A percentile compares a stretch with the other conserved stretches of the same genome.
Conservation (phyloP, 2,113 vertebrate genomes). For the Corynorhinus townsendii region DNA sequence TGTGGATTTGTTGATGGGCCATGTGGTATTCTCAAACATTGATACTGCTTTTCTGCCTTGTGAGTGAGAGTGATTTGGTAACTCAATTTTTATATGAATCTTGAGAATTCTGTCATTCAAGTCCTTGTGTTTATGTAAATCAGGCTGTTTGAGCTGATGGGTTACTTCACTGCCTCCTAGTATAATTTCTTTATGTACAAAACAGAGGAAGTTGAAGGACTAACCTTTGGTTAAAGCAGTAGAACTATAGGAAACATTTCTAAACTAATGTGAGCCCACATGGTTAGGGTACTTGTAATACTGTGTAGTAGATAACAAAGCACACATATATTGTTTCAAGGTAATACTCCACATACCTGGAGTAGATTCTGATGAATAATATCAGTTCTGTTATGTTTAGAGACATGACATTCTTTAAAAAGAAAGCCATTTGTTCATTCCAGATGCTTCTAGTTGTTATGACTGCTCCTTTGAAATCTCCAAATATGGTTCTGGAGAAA, state of each 20-base stretch:
- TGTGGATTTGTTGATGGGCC: not conserved
- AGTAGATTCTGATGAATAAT: not conserved
- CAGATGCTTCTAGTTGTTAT: conserved; percentile 43
- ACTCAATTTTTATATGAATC: not conserved
- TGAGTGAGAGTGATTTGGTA: not conserved
- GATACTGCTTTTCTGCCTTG: not conserved
- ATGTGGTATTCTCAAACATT: not conserved
- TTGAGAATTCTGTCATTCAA: not conserved
- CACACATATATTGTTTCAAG: not conserved
- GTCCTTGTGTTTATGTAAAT: not conserved
- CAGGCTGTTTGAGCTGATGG: not conserved
- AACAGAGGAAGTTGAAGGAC: not conserved
- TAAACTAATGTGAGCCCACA: not conserved
- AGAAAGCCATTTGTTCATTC: conserved; percentile 41
- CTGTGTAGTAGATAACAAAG: not conserved
- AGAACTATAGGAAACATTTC: not conserved
- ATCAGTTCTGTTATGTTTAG: not conserved
- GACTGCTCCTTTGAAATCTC: conserved; percentile 49
- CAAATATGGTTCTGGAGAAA: conserved; percentile 54
- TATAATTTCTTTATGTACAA: conserved; percentile 13
- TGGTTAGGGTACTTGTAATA: not conserved
- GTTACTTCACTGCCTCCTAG: not conserved
- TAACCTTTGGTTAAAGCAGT: not conserved
- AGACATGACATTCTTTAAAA: not conserved
- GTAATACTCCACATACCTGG: not conserved